These are phyloP conservation scores for Actinernus sp. DNA, from an alignment of 92 coral and sea anemone genomes.

Conservation along the genomic window DNA sequence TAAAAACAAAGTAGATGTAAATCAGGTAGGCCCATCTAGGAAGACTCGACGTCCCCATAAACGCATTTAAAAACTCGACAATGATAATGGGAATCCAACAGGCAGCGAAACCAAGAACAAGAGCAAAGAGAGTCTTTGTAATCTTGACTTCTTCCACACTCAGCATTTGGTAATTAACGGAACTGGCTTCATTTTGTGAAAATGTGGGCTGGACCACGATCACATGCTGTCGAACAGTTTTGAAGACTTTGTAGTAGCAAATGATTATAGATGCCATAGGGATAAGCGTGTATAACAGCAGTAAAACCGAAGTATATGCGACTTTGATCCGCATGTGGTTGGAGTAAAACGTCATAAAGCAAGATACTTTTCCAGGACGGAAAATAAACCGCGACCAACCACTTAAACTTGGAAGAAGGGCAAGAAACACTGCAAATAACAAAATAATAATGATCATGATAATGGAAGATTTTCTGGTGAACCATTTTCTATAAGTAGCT, in stretches of 20 bases:
- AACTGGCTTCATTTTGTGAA: too few species aligned
- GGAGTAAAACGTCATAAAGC: slow-evolving; percentile 57
- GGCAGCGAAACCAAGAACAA: not conserved
- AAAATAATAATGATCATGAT: slow-evolving; percentile 12
- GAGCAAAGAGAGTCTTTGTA: slow-evolving; percentile 29
- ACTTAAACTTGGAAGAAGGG: slow-evolving; percentile 19
- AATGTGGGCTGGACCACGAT: not conserved
- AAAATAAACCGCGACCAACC: slow-evolving; percentile 32
- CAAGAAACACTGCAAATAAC: slow-evolving; percentile 5
- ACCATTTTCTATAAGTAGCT: slow-evolving; percentile 17
- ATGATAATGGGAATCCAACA: slow-evolving; percentile 18
- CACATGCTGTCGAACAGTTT: slow-evolving; percentile 17
- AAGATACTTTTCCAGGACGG: slow-evolving; percentile 45
- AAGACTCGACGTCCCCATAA: slow-evolving; percentile 45
- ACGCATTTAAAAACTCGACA: slow-evolving; percentile 39
- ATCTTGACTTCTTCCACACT: slow-evolving; percentile 17
- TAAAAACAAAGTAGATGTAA: slow-evolving; percentile 30
- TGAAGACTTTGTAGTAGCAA: slow-evolving; percentile 45
- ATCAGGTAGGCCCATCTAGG: slow-evolving; percentile 35
- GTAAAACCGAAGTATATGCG: slow-evolving; percentile 5
- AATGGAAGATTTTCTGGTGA: slow-evolving; percentile 10
- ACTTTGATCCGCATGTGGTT: slow-evolving; percentile 1
- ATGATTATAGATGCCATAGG: slow-evolving; percentile 25
- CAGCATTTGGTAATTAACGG: not conserved
- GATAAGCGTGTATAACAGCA: slow-evolving; percentile 16